phyloP scores from a whole-genome alignment of 2,797 vertebrate genomes.

The Mallotus villosus region DNA sequence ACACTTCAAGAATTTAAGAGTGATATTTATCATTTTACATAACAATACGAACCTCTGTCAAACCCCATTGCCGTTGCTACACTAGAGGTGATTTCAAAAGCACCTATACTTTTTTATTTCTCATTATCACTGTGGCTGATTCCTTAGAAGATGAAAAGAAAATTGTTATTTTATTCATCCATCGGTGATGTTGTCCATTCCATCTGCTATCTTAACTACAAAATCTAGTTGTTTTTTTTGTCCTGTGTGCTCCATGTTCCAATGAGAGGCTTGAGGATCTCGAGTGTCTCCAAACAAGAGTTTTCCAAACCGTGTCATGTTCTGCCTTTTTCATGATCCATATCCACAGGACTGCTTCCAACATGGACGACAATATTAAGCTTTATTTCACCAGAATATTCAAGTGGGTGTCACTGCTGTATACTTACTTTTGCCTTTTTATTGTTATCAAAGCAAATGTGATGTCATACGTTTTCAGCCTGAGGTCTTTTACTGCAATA shows the following conservation, averaged over 20 bases:
- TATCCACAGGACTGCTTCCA: constrained; percentile 2
- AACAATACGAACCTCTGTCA: neutral
- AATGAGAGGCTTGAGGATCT: neutral
- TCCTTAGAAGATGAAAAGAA: neutral
- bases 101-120: neutral
- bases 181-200: neutral
- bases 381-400: constrained; percentile 22
- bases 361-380: constrained; percentile 22
- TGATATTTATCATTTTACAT: neutral
- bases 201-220: neutral
- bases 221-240: constrained; percentile 56
- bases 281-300: neutral
- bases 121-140: constrained; percentile 23
- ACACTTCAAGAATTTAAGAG: constrained; percentile 2
- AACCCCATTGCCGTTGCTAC: neutral
- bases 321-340: constrained; percentile 60
- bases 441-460: constrained; percentile 69
- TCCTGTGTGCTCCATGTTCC: constrained; percentile 65
- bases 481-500: constrained; percentile 79
- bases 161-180: neutral
- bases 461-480: constrained; percentile 76
- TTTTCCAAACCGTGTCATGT: constrained; percentile 63
- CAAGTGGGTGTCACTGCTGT: constrained; percentile 49
- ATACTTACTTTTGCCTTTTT: constrained; percentile 60
- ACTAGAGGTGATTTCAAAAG: neutral